Conservation (phyloP, 2,113 vertebrate genomes). For the Cyprinodon variegatus region DNA sequence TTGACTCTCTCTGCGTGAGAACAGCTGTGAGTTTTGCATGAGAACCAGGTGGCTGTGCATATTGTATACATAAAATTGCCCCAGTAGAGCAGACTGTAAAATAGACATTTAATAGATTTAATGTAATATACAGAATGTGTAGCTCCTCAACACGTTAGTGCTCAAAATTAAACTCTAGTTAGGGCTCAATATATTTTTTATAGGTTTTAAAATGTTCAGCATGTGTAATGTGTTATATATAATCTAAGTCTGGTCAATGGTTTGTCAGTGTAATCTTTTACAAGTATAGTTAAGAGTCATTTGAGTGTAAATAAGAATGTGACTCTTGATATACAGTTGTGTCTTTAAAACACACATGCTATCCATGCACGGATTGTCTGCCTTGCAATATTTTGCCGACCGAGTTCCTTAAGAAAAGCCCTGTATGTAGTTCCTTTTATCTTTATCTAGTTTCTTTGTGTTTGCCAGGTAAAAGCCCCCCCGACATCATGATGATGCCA, state of each 20-base stretch:
- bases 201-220: slow-evolving; percentile 9
- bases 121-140: slow-evolving; percentile 26
- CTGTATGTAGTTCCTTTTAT: too few relatives aligned
- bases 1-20: slow-evolving; percentile 49
- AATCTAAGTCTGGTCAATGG: neutral
- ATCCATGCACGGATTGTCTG: neutral
- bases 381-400: neutral
- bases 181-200: slow-evolving; percentile 2
- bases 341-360: neutral
- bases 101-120: slow-evolving; percentile 41
- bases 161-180: slow-evolving; percentile 1
- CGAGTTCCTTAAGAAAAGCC: too few relatives aligned
- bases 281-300: too few relatives aligned
- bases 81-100: slow-evolving; percentile 24
- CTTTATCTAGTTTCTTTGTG: neutral
- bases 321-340: neutral
- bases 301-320: too few relatives aligned
- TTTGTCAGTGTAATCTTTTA: neutral
- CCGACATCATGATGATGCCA: too few relatives aligned
- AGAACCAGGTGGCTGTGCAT: slow-evolving; percentile 50
- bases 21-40: slow-evolving; percentile 56
- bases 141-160: slow-evolving; percentile 32
- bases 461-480: neutral
- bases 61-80: slow-evolving; percentile 32
- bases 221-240: neutral